Conservation (phyloP, 2,113 vertebrate species). For the Lates calcarifer region DNA sequence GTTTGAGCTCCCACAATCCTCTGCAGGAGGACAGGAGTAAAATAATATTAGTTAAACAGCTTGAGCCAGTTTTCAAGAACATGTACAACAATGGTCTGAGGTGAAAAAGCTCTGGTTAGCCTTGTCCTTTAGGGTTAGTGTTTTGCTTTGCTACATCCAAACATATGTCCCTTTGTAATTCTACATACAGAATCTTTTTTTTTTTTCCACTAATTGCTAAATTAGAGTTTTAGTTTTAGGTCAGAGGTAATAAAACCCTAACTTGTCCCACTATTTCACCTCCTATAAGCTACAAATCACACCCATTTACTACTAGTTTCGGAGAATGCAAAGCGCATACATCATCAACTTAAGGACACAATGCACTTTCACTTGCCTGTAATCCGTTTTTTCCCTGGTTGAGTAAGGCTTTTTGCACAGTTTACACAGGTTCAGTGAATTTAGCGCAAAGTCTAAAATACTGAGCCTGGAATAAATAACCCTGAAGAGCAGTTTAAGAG, state of each 20-base stretch:
- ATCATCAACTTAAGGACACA: slow-evolving; percentile 5
- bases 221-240: slow-evolving; percentile 22
- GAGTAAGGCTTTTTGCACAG: slow-evolving; percentile 52
- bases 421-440: slow-evolving; percentile 5
- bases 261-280: not conserved
- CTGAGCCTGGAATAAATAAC: slow-evolving; percentile 25
- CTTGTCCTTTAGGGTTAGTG: slow-evolving; percentile 5
- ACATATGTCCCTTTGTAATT: slow-evolving; percentile 40
- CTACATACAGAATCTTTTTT: not conserved
- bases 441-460: slow-evolving; percentile 39
- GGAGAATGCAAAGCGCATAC: not conserved
- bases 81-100: slow-evolving; percentile 39
- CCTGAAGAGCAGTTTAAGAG: slow-evolving; percentile 21
- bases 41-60: slow-evolving; percentile 39
- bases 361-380: not conserved
- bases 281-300: not conserved
- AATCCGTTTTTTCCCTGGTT: slow-evolving; percentile 10
- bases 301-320: not conserved
- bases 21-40: slow-evolving; percentile 11
- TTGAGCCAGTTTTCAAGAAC: slow-evolving; percentile 44
- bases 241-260: not conserved
- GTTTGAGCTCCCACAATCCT: slow-evolving; percentile 40
- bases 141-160: slow-evolving; percentile 30
- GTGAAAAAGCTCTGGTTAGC: slow-evolving; percentile 38
- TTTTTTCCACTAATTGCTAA: not conserved